Evolutionary conservation across 2,113 vertebrate species (phyloP).

Genomic region (Alligator mississippiensis): DNA sequence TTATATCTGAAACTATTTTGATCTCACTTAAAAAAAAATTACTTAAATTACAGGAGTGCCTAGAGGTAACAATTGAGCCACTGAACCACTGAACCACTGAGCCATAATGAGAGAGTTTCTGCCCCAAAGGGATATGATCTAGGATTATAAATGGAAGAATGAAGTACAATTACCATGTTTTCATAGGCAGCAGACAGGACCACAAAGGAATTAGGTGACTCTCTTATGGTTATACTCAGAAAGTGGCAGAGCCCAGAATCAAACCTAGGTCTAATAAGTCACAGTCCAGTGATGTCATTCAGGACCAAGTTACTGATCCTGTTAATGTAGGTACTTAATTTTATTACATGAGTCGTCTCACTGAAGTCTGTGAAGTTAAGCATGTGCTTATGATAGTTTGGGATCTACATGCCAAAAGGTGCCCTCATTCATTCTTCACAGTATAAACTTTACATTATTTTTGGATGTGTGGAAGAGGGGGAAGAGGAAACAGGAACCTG

Average conservation of each 20-base stretch:
- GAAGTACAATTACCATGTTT: not conserved
- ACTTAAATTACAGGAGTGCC: not conserved
- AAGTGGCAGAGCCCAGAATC: constrained; percentile 24
- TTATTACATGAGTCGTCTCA: not conserved
- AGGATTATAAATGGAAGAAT: not conserved
- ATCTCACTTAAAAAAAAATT: not conserved
- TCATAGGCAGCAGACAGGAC: not conserved
- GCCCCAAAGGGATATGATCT: not conserved
- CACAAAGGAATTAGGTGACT: not conserved
- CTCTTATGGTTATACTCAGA: not conserved
- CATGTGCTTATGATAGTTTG: not conserved
- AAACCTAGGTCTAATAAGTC: not conserved
- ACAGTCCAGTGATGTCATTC: not conserved
- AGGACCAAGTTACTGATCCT: not conserved
- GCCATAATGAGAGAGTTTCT: not conserved
- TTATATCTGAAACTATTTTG: not conserved
- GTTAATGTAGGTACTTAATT: not conserved
- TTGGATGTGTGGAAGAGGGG: not conserved
- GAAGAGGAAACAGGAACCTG: not conserved
- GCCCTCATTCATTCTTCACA: not conserved
- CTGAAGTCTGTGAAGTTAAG: not conserved
- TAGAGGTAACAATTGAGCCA: not conserved
- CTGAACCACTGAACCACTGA: not conserved
- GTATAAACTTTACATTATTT: not conserved
- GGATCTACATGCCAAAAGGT: not conserved